Percentiles rank a stretch among this genome's conserved stretches.
phyloP scores from a whole-genome alignment of 35 echinoderm and acorn worm genomes.

The Amphiura filiformis region DNA sequence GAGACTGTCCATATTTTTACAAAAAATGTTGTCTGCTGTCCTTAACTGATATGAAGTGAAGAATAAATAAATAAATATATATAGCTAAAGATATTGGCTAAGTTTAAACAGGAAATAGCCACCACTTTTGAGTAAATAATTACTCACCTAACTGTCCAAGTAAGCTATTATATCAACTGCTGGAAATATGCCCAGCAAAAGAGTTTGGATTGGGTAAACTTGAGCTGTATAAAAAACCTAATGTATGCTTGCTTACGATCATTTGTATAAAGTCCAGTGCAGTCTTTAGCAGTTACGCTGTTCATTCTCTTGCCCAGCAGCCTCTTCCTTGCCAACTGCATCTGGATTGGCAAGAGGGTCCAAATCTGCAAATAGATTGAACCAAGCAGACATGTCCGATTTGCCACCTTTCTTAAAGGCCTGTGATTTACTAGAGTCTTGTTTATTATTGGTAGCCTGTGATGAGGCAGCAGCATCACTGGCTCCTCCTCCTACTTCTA shows the following conservation, averaged over 20 bases:
- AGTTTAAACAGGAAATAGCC: too few species aligned
- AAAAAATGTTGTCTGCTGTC: too few species aligned
- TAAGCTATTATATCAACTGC: too few species aligned
- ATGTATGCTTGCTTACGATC: background rate
- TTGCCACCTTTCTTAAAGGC: constrained; percentile 88
- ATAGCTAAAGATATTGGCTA: too few species aligned
- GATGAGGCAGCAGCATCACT: background rate
- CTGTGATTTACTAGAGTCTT: constrained; percentile 83
- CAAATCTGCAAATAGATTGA: constrained; percentile 95
- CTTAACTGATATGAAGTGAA: too few species aligned
- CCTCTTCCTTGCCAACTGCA: constrained; percentile 76
- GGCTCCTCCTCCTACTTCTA: background rate
- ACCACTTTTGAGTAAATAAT: too few species aligned
- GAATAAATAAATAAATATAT: too few species aligned
- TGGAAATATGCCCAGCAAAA: background rate
- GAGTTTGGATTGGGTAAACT: background rate
- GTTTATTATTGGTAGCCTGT: constrained; percentile 33
- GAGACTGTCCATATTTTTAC: too few species aligned
- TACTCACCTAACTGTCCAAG: too few species aligned
- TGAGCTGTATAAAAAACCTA: constrained; percentile 3
- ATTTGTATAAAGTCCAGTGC: background rate
- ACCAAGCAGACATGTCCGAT: constrained; percentile 97
- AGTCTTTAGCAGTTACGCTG: constrained; percentile 58
- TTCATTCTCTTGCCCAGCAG: constrained; percentile 36
- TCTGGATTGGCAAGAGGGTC: constrained; percentile 95